Evolutionary conservation across 2,888 invertebrate genomes (phyloP).

Genomic region (Caenorhabditis uteleia): DNA sequence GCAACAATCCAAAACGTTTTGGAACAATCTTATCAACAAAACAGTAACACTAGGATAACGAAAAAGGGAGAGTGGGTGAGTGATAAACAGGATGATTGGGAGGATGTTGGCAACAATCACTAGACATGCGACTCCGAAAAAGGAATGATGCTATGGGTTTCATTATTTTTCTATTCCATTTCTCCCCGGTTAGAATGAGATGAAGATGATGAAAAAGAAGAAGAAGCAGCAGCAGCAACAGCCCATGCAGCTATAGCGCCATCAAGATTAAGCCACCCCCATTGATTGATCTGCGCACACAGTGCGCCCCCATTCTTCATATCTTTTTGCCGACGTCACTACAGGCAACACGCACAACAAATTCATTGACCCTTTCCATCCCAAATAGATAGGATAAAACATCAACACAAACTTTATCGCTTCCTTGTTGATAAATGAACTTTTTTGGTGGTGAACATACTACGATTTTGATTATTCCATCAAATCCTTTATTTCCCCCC

Average conservation of each 20-base stretch:
- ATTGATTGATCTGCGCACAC: conserved; percentile 14
- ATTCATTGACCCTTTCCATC: not conserved
- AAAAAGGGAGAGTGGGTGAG: too few relatives aligned
- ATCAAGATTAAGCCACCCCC: conserved; percentile 37
- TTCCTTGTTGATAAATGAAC: not conserved
- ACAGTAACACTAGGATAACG: too few relatives aligned
- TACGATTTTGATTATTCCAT: too few relatives aligned
- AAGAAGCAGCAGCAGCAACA: conserved; percentile 8
- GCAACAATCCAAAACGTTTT: too few relatives aligned
- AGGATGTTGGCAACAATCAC: too few relatives aligned
- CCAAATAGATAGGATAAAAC: not conserved
- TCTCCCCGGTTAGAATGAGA: not conserved
- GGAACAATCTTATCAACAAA: too few relatives aligned
- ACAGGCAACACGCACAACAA: not conserved
- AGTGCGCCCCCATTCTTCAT: conserved; percentile 9
- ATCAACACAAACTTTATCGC: not conserved
- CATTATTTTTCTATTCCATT: not conserved
- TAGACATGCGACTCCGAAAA: too few relatives aligned
- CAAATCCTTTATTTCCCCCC: too few relatives aligned
- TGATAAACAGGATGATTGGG: too few relatives aligned
- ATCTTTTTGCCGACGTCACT: conserved; percentile 4
- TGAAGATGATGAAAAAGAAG: not conserved
- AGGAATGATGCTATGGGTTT: too few relatives aligned
- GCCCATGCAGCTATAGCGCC: conserved; percentile 23
- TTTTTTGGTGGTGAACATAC: too few relatives aligned